These are phyloP conservation scores for Antechinus flavipes DNA, from an alignment of 2,113 vertebrate species.

Conservation along the genomic window DNA sequence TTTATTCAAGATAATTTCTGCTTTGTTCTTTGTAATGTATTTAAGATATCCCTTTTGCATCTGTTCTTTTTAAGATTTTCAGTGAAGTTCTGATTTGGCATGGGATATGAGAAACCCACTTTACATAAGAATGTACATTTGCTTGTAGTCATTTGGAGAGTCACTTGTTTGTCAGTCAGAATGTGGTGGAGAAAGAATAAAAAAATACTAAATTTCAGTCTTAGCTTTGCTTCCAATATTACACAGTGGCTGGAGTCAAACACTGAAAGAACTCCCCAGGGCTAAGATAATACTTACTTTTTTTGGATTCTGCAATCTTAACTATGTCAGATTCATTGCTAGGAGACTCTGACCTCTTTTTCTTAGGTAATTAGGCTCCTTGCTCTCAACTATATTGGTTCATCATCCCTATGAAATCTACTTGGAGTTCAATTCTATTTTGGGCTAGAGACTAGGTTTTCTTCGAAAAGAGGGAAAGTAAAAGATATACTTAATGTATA, in stretches of 20 bases:
- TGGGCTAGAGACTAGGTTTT: neutral
- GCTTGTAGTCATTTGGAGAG: neutral
- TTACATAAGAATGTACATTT: slow-evolving; percentile 21
- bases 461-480: neutral
- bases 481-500: neutral
- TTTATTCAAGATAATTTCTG: slow-evolving; percentile 18
- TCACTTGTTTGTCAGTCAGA: slow-evolving; percentile 33
- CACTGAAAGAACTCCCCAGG: neutral
- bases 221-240: neutral
- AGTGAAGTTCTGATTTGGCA: neutral
- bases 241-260: neutral
- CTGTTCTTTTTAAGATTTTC: neutral
- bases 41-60: neutral
- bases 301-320: neutral
- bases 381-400: neutral
- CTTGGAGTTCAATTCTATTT: neutral
- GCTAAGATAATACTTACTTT: neutral
- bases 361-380: neutral
- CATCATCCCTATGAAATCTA: neutral
- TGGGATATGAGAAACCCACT: neutral
- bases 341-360: neutral
- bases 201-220: neutral
- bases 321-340: neutral
- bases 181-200: neutral
- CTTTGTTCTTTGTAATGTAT: neutral